Evolutionary conservation across 2,888 invertebrate species (phyloP).

Genomic region (Dryococelus australis): DNA sequence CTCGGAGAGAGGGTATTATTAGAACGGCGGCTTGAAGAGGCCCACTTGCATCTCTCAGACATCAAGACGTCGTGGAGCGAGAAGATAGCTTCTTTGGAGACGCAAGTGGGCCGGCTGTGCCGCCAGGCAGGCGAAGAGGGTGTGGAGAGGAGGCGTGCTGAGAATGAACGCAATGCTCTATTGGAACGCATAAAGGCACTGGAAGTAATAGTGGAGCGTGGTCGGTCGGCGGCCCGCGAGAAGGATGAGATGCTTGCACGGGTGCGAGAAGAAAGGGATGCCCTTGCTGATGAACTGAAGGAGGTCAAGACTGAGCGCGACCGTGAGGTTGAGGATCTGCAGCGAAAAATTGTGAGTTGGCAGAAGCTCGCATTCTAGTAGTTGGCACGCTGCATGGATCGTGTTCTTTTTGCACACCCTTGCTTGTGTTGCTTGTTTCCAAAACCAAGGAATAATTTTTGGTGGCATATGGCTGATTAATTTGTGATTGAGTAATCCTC

Average conservation of each 20-base stretch:
- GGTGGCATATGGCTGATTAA: too few relatives aligned
- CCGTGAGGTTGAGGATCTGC: slow-evolving; percentile 57
- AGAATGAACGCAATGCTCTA: slow-evolving; percentile 71
- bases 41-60: slow-evolving; percentile 85
- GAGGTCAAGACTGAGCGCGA: slow-evolving; percentile 27
- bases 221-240: slow-evolving; percentile 69
- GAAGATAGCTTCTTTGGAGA: slow-evolving; percentile 86
- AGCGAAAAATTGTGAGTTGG: slow-evolving; percentile 59
- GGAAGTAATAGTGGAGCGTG: slow-evolving; percentile 72
- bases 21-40: slow-evolving; percentile 81
- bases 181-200: slow-evolving; percentile 69
- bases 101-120: slow-evolving; percentile 85
- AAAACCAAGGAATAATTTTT: neutral
- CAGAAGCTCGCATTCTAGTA: slow-evolving; percentile 57
- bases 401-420: neutral
- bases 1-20: slow-evolving; percentile 71
- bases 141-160: slow-evolving; percentile 77
- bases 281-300: slow-evolving; percentile 71
- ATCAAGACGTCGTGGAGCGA: slow-evolving; percentile 93
- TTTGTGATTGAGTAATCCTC: too few relatives aligned
- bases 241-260: slow-evolving; percentile 77
- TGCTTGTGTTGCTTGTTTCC: neutral
- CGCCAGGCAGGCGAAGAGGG: slow-evolving; percentile 87
- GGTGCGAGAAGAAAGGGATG: slow-evolving; percentile 76
- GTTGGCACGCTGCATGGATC: slow-evolving; percentile 52